Evolutionary conservation across 2,797 vertebrate genomes (phyloP), one percentile per base, ranked within the genome.

Genomic region (Coregonus suidteri): DNA sequence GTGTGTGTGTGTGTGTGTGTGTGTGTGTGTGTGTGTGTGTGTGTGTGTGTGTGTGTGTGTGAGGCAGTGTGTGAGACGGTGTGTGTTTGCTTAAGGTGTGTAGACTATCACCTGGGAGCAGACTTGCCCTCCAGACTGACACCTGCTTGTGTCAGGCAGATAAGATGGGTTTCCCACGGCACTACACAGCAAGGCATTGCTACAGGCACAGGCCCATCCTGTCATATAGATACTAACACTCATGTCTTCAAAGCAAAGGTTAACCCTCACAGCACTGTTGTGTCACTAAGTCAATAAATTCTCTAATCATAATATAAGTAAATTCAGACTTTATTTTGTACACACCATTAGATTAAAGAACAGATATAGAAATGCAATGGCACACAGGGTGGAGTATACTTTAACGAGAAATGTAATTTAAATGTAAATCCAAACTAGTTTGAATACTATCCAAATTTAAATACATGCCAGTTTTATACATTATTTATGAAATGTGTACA

Each of bases 81-180:
- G 59, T 65, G 73, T 31, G 71, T 52, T n/a, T 37, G 73, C 69
- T 75, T 6, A 67, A 53, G 66, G 75, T 81, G 76, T 79, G 75
- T 65, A 59, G 79, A 64, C 76, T 80, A 62, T 74, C 52, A 75
- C 59, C 74, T 75, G 73, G 77, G 69, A 66, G 13, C 11, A 76
- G 67, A 79, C 74, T 69, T 72, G 73, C 67, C 62, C 64, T 34
- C 47, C 14, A 65, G 68, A 59, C 75, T 83, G 73, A 85, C 88
- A 85, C 76, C 82, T 76, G 77, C 64, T 72, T 64, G 53, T 64
- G 5, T 69, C 74, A 77, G 73, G 69, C 37, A 5, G 52, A 85
- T 67, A 82, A 75, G 80, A 82, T 73, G 80, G 75, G 73, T 47
- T 88, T 87, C 82, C 79, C 78, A 80, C 70, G 80, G 30, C 52